These are phyloP conservation scores for Styela plicata DNA, from an alignment of 23 tunicate genomes.

Conservation along the genomic window DNA sequence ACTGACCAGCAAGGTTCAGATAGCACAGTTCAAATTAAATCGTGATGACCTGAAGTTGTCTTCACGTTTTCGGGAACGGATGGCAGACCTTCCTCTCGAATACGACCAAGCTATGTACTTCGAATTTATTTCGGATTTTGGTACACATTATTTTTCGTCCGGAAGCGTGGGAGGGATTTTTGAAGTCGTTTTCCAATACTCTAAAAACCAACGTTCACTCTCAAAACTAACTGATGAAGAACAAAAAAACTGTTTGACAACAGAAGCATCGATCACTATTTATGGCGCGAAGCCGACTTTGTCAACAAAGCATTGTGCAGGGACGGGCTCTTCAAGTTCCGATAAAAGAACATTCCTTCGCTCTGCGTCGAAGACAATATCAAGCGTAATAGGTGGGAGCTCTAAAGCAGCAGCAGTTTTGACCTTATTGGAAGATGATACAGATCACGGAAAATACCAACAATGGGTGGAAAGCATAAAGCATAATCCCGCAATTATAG, in stretches of 20 bases:
- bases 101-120: conserved; percentile 15
- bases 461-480: not conserved
- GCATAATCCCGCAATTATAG: conserved; percentile 5
- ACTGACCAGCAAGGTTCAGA: not conserved
- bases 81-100: conserved; percentile 2
- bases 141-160: conserved; percentile 25
- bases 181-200: conserved; percentile 13
- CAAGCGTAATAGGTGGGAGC: not conserved
- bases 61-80: not conserved
- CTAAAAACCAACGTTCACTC: not conserved
- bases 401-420: not conserved
- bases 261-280: not conserved
- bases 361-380: conserved; percentile 1
- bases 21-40: not conserved
- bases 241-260: not conserved
- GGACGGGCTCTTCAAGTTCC: not conserved
- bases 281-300: not conserved
- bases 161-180: conserved; percentile 11
- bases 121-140: not conserved
- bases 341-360: not conserved
- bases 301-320: not conserved
- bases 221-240: not conserved
- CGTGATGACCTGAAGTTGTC: not conserved
- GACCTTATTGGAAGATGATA: not conserved
- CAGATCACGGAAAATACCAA: not conserved